Evolutionary conservation across 1,140 invertebrate genomes (phyloP), one percentile per base, ranked within the genome.

Genomic region (Zophobas morio): DNA sequence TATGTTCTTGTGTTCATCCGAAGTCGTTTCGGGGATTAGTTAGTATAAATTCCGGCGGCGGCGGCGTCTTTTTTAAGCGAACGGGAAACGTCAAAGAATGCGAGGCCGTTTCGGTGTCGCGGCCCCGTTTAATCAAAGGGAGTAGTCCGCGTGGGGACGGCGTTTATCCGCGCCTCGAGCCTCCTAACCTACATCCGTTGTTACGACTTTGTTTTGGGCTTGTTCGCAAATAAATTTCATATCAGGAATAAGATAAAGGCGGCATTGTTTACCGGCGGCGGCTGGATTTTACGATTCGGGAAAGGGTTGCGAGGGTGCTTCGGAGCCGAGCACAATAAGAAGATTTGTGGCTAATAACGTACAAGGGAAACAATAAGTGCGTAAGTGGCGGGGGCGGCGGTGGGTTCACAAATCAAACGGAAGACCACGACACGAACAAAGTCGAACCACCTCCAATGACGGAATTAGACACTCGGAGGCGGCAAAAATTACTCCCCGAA

Each of bases 151-250:
- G 49, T 70, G 53, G 60, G 63, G 77, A 78, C 37, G 56, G 74
- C 72, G 72, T 74, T 78, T 78, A 72, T 63, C 39, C 73, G 71
- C 53, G 73, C 73, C 42, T 74, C 34, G 37, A 75, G 71, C 54
- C 66, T 56, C 47, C 60, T 78, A 75, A 78, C 72, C 77, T 73
- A 78, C 73, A 78, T 78, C 75, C 56, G 46, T 66, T 75, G 77
- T 78, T 78, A 78, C 72, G 72, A 78, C 77, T 75, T 74, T 75
- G 77, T 78, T 78, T 78, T 73, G 72, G 57, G 53, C 56, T 46
- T 49, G 49, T 34, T 73, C 74, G 71, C 74, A 78, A 78, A 78
- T 78, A 78, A 78, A 78, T 78, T 78, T 63, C 36, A 78, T 75
- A 76, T 76, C 63, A 51, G 49, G 4, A 37, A 76, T 51, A 8